phyloP scores from a whole-genome alignment of 2,797 vertebrate genomes.

The Enteromius anoplus region DNA sequence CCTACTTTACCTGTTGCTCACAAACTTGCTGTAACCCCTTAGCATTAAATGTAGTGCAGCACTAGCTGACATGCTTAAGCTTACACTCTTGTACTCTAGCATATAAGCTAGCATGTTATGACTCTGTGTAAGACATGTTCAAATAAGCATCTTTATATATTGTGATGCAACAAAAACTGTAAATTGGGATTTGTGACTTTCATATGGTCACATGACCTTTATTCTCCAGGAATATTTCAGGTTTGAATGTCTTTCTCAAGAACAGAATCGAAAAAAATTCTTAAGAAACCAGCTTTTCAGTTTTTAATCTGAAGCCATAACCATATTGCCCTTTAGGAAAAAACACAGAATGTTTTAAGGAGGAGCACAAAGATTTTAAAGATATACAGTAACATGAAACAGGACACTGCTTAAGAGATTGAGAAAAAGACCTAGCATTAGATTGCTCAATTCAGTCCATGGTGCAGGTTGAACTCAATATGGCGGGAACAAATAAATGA shows the following conservation, averaged over 20 bases:
- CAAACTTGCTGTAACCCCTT: neutral
- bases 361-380: constrained; percentile 21
- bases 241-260: neutral
- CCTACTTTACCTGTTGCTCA: neutral
- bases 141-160: neutral
- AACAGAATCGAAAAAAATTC: neutral
- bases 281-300: neutral
- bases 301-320: neutral
- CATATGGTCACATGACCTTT: neutral
- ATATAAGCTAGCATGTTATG: neutral
- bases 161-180: neutral
- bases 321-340: constrained; percentile 48
- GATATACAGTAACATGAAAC: constrained; percentile 10
- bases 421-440: constrained; percentile 36
- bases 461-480: constrained; percentile 63
- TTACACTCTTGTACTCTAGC: neutral
- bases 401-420: constrained; percentile 18
- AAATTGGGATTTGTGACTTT: neutral
- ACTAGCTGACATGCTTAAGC: neutral
- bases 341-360: constrained; percentile 25
- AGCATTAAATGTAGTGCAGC: neutral
- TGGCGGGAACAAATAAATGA: constrained; percentile 67
- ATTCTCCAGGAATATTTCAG: neutral
- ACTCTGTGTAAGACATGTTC: neutral
- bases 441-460: constrained; percentile 62